These are phyloP conservation scores for Antechinus stuartii DNA, from an alignment of 2,113 vertebrate species.

Conservation along the genomic window DNA sequence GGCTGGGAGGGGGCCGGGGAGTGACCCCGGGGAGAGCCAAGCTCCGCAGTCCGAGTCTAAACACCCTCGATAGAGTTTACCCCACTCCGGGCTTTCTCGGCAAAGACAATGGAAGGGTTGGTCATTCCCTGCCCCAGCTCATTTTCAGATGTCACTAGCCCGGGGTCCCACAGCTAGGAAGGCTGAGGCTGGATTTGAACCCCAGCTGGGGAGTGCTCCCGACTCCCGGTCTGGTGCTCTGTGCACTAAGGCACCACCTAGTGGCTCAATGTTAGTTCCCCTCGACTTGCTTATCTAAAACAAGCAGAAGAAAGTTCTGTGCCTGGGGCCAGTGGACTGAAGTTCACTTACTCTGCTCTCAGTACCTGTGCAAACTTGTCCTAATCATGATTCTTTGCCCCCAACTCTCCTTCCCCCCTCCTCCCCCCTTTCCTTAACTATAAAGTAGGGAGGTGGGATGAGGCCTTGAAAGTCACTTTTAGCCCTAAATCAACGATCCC, in stretches of 20 bases:
- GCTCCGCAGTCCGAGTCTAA: background rate
- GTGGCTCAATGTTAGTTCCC: too few relatives aligned
- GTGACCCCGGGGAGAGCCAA: background rate
- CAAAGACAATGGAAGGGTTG: too few relatives aligned
- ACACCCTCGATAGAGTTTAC: background rate
- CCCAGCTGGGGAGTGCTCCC: too few relatives aligned
- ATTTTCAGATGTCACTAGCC: too few relatives aligned
- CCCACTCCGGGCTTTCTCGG: too few relatives aligned
- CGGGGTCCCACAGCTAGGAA: too few relatives aligned
- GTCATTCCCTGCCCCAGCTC: too few relatives aligned
- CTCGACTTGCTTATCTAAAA: background rate
- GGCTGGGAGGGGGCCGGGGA: too few relatives aligned
- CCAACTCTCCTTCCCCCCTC: background rate
- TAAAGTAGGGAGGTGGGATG: background rate
- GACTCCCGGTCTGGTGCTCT: too few relatives aligned
- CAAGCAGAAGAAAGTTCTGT: background rate
- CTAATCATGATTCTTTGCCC: background rate
- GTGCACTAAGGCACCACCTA: too few relatives aligned
- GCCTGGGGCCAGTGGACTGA: background rate
- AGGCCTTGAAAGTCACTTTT: background rate
- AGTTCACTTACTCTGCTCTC: background rate
- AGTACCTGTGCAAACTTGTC: background rate
- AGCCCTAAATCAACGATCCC: constrained; percentile 17
- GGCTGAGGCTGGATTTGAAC: too few relatives aligned
- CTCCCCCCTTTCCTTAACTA: background rate